Percentiles rank a stretch among this genome's conserved stretches.
Evolutionary conservation across 2,797 vertebrate species (phyloP).

Genomic region (Muscicapa comitata): DNA sequence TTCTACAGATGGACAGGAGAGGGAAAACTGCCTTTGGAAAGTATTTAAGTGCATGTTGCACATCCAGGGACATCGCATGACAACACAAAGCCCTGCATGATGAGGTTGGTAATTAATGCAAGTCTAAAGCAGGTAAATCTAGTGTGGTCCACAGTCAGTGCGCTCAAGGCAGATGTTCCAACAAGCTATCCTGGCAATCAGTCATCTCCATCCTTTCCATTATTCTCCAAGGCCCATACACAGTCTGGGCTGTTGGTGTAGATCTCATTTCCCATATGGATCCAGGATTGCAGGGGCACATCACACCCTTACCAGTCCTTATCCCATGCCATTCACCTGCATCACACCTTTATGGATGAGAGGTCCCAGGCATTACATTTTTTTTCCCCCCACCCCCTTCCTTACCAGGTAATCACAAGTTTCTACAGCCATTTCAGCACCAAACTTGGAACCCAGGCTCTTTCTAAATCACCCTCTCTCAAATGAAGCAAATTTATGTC

Average conservation of each 20-base stretch:
- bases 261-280: fast-evolving
- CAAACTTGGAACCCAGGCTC: fast-evolving
- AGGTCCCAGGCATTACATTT: background rate
- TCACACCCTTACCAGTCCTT: background rate
- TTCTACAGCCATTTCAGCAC: background rate
- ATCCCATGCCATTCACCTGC: fast-evolving
- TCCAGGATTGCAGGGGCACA: background rate
- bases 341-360: fast-evolving
- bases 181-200: background rate
- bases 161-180: background rate
- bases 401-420: too few relatives aligned
- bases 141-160: constrained; percentile 16
- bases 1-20: fast-evolving
- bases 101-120: background rate
- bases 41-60: background rate
- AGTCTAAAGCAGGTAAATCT: constrained; percentile 41
- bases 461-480: background rate
- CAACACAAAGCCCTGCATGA: constrained; percentile 28
- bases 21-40: background rate
- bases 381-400: background rate
- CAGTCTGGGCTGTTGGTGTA: fast-evolving
- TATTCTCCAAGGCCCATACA: fast-evolving
- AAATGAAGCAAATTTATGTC: background rate
- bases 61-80: constrained; percentile 25
- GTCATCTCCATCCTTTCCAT: fast-evolving